Conservation (phyloP, 2,113 vertebrate genomes). For the Stigmatopora nigra region DNA sequence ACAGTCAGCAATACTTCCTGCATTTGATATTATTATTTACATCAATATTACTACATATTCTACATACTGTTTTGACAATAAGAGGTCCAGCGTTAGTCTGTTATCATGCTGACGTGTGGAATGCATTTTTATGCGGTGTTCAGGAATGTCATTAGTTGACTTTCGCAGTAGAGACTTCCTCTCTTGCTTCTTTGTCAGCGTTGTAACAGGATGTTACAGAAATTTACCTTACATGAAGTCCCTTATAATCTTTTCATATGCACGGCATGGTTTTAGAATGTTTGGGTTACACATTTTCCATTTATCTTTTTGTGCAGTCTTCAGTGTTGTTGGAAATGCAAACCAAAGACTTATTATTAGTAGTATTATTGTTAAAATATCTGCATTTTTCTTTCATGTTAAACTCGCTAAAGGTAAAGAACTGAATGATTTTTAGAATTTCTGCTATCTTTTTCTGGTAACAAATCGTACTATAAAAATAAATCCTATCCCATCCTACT, state of each 20-base stretch:
- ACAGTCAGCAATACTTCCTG: background rate
- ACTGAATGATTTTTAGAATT: too few relatives aligned
- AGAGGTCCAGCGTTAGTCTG: conserved; percentile 11
- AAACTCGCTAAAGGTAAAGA: too few relatives aligned
- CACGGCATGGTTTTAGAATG: background rate
- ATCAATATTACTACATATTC: background rate
- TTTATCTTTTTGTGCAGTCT: background rate
- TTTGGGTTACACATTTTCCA: background rate
- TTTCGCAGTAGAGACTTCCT: conserved; percentile 21
- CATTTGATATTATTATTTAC: background rate
- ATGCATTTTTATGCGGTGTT: background rate
- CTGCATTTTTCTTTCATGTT: too few relatives aligned
- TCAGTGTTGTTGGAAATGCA: background rate
- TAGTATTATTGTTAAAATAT: background rate
- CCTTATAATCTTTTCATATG: background rate
- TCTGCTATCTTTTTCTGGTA: too few relatives aligned
- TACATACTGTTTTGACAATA: background rate
- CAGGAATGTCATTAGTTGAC: background rate
- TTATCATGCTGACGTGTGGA: background rate
- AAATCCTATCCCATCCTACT: too few relatives aligned
- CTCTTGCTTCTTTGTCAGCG: conserved; percentile 19
- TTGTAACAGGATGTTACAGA: conserved; percentile 44
- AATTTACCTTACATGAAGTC: background rate
- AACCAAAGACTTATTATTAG: background rate
- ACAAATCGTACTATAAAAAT: too few relatives aligned